Base-by-base conservation (phyloP, 2,797 vertebrate species). In the Oreochromis grahami region DNA sequence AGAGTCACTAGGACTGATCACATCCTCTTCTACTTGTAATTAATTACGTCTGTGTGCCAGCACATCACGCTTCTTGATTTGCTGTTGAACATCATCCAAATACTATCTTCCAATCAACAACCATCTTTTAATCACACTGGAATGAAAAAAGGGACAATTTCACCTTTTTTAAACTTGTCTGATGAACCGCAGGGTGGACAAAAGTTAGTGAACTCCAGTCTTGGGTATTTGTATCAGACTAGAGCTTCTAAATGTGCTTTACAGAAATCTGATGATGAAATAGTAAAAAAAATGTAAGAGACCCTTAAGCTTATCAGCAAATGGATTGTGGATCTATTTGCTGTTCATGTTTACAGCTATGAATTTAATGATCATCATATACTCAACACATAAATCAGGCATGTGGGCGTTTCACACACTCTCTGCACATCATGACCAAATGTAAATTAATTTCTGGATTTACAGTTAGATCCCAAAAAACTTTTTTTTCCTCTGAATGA, bases 51-150 rank as follows among this genome's bases (percentile, higher is more conserved):
- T 79, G 70, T 77, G 84, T 80, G 81, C 86, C 87, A 88, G 81
- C 83, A 55, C 76, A 78, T 81, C 58, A 21, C 8, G n/a, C 48
- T 43, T 34, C 87, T 90, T 91, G 85, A 92, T 92, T 94, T 86
- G 84, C 74, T 34, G 81, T 76, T 92, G 86, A 94, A 85, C 81
- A 19, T 41, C n/a, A 50, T 92, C 91, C 88, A 90, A 77, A 84
- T 52, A 12, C 38, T 79, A 41, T 60, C 53, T 53, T 85, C 86
- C 85, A 80, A 63, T 78, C 56, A 43, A 14, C 41, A 72, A 41
- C 77, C 77, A 1, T 38, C 13, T 29, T 65, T 10, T 53, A 51
- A 70, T 83, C 32, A n/a, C 43, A 84, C 55, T 32, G 52, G 55
- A 56, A 21, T 41, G 50, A 6, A 21, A 41, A 58, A 63, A 26